Evolutionary conservation across 2,113 vertebrate species (phyloP).

Genomic region (Gnathonemus echidnorhynchus): DNA sequence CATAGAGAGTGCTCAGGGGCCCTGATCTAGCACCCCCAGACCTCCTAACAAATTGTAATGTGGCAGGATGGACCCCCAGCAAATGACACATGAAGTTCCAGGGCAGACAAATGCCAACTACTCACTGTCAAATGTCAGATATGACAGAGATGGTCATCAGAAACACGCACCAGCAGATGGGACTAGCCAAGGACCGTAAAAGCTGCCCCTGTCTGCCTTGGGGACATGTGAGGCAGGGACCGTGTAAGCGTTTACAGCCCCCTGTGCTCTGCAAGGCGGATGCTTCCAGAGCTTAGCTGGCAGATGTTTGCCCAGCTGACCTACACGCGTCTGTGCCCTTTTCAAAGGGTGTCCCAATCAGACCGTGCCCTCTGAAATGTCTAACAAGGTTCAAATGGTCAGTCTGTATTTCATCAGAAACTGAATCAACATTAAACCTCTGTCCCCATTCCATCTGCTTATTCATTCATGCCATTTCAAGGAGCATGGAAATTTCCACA

Average conservation of each 20-base stretch:
- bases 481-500: neutral
- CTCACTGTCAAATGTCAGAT: slow-evolving; percentile 57
- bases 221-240: slow-evolving; percentile 20
- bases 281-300: neutral
- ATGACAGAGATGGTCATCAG: slow-evolving; percentile 47
- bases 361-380: neutral
- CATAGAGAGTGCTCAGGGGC: slow-evolving; percentile 47
- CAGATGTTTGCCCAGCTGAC: neutral
- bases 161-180: slow-evolving; percentile 34
- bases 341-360: neutral
- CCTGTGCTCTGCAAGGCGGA: neutral
- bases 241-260: slow-evolving; percentile 6
- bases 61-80: slow-evolving; percentile 22
- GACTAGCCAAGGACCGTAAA: slow-evolving; percentile 27
- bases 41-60: slow-evolving; percentile 32
- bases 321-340: neutral
- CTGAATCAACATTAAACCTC: neutral
- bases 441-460: neutral
- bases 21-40: slow-evolving; percentile 46
- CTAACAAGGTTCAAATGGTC: neutral
- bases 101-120: slow-evolving; percentile 56
- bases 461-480: neutral
- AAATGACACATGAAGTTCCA: slow-evolving; percentile 52
- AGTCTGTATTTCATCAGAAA: neutral
- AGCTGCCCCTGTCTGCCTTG: slow-evolving; percentile 28